Evolutionary conservation across 2,797 vertebrate genomes (phyloP).

Genomic region (Sebastes cheni): DNA sequence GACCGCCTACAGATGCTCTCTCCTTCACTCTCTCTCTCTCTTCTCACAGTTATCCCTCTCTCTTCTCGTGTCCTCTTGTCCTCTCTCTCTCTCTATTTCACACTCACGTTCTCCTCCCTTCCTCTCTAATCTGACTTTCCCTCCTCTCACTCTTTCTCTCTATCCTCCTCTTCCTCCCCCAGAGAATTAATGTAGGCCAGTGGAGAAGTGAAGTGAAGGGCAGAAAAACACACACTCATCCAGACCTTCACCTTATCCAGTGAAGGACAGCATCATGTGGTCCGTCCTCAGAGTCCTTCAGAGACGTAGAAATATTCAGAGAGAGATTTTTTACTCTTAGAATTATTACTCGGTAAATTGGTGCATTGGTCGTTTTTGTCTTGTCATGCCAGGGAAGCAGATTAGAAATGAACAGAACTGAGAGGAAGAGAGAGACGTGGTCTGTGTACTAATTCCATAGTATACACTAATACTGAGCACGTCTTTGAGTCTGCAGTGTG

Average conservation of each 20-base stretch:
- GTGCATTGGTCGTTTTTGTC: constrained; percentile 1
- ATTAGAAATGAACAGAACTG: neutral
- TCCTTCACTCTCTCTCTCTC: constrained; percentile 36
- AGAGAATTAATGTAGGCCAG: constrained; percentile 58
- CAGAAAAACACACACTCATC: constrained; percentile 10
- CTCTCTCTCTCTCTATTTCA: constrained; percentile 6
- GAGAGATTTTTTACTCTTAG: too few relatives aligned
- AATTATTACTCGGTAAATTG: neutral
- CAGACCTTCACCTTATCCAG: constrained; percentile 24
- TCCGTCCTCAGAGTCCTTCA: neutral
- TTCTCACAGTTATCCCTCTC: constrained; percentile 4
- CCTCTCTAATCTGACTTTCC: constrained; percentile 30
- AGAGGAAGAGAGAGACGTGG: neutral
- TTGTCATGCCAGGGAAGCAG: constrained; percentile 5
- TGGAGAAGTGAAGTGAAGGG: constrained; percentile 52
- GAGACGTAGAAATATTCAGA: neutral
- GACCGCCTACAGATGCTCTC: constrained; percentile 69
- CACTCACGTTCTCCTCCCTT: constrained; percentile 30
- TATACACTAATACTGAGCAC: neutral
- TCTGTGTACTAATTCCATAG: neutral
- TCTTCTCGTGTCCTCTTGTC: constrained; percentile 6
- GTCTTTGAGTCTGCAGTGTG: neutral
- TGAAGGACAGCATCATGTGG: constrained; percentile 3
- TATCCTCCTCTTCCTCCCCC: constrained; percentile 33
- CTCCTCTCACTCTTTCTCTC: constrained; percentile 20